Conservation (phyloP, 2,888 invertebrate species). For the Cryptops parisi region DNA sequence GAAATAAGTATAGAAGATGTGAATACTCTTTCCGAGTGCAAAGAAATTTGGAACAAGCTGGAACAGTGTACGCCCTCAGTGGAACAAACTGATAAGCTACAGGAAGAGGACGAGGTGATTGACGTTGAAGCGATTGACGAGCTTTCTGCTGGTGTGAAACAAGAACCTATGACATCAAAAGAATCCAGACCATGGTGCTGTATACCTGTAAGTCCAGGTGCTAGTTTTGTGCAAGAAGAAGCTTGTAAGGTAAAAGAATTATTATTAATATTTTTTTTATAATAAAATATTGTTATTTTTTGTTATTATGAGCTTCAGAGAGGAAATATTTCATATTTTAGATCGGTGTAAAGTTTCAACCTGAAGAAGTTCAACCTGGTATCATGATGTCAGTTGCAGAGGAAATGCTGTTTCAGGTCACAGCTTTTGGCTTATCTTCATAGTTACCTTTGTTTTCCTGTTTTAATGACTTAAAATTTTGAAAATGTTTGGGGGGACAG, state of each 20-base stretch:
- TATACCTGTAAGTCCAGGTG: background rate
- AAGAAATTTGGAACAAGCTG: too few relatives aligned
- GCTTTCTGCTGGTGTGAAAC: slow-evolving; percentile 20
- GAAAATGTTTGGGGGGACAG: too few relatives aligned
- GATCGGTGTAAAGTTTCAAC: slow-evolving; percentile 32
- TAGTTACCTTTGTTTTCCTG: too few relatives aligned
- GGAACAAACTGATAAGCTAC: too few relatives aligned
- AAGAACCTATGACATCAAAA: background rate
- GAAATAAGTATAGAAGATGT: too few relatives aligned
- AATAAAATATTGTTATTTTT: background rate
- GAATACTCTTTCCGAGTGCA: too few relatives aligned
- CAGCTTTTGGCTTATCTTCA: too few relatives aligned
- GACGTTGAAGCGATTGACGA: slow-evolving; percentile 35
- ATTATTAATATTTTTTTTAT: background rate
- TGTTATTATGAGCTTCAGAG: background rate
- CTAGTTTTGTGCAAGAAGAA: background rate
- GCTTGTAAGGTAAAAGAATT: background rate
- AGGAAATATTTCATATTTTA: too few relatives aligned
- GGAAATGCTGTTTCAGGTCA: slow-evolving; percentile 29
- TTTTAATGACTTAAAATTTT: too few relatives aligned
- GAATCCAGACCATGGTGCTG: background rate
- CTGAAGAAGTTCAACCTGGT: slow-evolving; percentile 36
- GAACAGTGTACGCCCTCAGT: too few relatives aligned
- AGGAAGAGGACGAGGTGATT: slow-evolving; percentile 23
- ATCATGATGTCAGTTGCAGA: slow-evolving; percentile 36